Evolutionary conservation across 2,797 vertebrate species (phyloP).

Genomic region (Rhinoraja longicauda): DNA sequence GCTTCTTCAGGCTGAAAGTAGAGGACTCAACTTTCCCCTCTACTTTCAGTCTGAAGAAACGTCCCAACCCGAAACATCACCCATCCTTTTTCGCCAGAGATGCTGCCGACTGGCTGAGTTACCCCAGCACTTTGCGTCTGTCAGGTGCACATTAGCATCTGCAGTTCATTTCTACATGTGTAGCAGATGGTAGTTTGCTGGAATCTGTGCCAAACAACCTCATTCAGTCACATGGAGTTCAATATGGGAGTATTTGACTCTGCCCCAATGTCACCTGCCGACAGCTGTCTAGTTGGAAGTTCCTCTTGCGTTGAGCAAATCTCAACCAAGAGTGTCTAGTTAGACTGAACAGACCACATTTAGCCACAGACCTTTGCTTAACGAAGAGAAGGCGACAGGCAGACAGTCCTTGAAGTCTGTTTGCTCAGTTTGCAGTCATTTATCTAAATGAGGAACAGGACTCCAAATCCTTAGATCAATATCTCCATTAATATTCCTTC

Average conservation of each 20-base stretch:
- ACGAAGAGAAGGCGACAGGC: slow-evolving; percentile 13
- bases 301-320: neutral
- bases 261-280: neutral
- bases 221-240: neutral
- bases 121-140: too few species aligned
- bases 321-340: neutral
- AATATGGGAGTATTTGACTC: neutral
- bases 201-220: neutral
- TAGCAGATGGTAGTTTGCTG: neutral
- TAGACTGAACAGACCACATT: neutral
- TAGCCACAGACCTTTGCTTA: slow-evolving; percentile 21
- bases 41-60: too few species aligned
- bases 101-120: too few species aligned
- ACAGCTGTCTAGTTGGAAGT: neutral
- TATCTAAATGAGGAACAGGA: slow-evolving; percentile 8
- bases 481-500: neutral
- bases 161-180: too few species aligned
- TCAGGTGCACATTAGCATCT: too few species aligned
- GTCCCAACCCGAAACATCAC: too few species aligned
- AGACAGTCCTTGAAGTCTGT: neutral
- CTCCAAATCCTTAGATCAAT: neutral
- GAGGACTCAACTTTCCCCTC: too few species aligned
- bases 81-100: too few species aligned
- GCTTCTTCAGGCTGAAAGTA: too few species aligned
- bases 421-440: slow-evolving; percentile 27